phyloP scores from a whole-genome alignment of 2,888 invertebrate species.

The Drosophila parthenogenetica region DNA sequence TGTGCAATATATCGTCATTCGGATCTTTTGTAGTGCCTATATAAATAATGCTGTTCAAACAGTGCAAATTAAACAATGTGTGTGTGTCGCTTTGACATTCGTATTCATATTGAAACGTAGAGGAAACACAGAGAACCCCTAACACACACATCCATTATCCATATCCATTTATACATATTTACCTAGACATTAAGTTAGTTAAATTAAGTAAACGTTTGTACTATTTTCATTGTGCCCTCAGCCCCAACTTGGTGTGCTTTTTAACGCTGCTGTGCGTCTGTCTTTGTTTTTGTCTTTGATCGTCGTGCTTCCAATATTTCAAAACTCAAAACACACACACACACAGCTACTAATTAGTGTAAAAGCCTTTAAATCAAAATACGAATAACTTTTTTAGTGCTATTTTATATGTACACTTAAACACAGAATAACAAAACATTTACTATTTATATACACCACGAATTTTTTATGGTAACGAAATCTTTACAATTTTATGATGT shows the following conservation, averaged over 20 bases:
- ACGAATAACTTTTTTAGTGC: slow-evolving; percentile 42
- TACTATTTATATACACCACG: slow-evolving; percentile 68
- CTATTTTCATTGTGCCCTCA: slow-evolving; percentile 23
- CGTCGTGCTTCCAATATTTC: slow-evolving; percentile 65
- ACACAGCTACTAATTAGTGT: slow-evolving; percentile 36
- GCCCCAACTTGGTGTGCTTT: slow-evolving; percentile 21
- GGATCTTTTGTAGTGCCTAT: slow-evolving; percentile 59
- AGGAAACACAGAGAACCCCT: no score
- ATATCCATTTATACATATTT: slow-evolving; percentile 39
- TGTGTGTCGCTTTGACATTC: slow-evolving; percentile 50
- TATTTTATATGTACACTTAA: slow-evolving; percentile 49
- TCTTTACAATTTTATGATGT: slow-evolving; percentile 52
- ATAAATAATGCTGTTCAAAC: slow-evolving; percentile 38
- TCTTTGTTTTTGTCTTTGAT: slow-evolving; percentile 32
- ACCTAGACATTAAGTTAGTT: slow-evolving; percentile 43
- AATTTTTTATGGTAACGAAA: slow-evolving; percentile 70
- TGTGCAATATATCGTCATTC: slow-evolving; percentile 57
- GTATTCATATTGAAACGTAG: slow-evolving; percentile 43
- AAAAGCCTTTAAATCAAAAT: slow-evolving; percentile 36
- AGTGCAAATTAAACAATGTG: slow-evolving; percentile 39
- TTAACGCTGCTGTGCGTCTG: slow-evolving; percentile 36
- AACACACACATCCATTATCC: slow-evolving; percentile 11
- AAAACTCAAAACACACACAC: background rate
- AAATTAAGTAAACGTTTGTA: slow-evolving; percentile 21
- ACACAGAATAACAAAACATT: slow-evolving; percentile 15